Conservation (phyloP, 2,888 invertebrate genomes). For the Gnatocerus cornutus region DNA sequence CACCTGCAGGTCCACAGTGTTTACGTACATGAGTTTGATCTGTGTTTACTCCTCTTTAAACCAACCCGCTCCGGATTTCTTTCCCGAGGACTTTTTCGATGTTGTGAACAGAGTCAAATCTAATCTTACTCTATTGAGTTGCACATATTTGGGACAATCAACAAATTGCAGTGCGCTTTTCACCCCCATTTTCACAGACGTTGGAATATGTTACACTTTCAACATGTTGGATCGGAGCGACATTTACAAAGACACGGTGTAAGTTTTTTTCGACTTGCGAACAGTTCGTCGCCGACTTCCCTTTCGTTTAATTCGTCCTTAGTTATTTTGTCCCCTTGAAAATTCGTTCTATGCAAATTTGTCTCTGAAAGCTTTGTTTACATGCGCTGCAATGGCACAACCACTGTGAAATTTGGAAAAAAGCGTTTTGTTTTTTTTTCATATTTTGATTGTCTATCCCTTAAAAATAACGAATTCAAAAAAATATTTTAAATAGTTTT, state of each 20-base stretch:
- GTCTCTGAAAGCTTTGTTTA: no score
- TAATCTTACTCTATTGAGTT: slow-evolving; percentile 26
- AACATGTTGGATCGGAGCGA: slow-evolving; percentile 77
- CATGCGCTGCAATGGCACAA: no score
- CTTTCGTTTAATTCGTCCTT: no score
- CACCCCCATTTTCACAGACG: slow-evolving; percentile 78
- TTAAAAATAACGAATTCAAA: no score
- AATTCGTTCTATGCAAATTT: no score
- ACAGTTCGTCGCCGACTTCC: no score
- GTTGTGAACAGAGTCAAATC: slow-evolving; percentile 50
- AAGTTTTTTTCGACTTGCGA: no score
- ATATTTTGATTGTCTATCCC: no score
- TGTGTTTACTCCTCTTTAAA: slow-evolving; percentile 71
- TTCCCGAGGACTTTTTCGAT: slow-evolving; percentile 67
- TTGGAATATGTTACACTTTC: slow-evolving; percentile 82
- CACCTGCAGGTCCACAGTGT: slow-evolving; percentile 69
- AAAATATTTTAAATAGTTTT: no score
- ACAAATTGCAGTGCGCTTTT: slow-evolving; percentile 74
- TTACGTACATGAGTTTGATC: slow-evolving; percentile 74
- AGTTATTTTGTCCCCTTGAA: no score
- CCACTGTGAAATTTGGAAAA: no score
- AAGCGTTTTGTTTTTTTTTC: no score
- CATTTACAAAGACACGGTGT: slow-evolving; percentile 75
- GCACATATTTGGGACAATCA: slow-evolving; percentile 47
- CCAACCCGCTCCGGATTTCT: slow-evolving; percentile 66